Evolutionary conservation across 2,797 vertebrate species (phyloP), one percentile per base, ranked within the genome.

Genomic region (Mycteria americana): DNA sequence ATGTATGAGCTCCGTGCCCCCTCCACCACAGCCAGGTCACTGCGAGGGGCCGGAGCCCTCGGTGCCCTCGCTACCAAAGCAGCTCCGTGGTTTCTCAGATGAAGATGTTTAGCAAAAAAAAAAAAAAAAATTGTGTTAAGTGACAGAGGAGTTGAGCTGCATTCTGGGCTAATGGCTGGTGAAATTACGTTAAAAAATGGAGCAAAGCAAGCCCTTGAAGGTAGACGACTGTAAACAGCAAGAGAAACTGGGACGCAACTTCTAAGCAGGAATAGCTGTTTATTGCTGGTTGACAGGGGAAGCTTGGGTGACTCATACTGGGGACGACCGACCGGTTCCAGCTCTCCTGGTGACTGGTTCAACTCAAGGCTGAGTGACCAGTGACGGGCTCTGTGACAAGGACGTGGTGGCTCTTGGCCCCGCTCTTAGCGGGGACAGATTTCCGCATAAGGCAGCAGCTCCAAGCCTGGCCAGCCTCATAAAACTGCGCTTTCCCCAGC

Each of bases 201-300:
- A 94, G 89, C 95, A 94, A 24, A 93, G 83, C 94, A 35, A 90
- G 78, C 43, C 67, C 94, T 88, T 80, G 72, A 13, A 96, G 94
- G 91, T 65, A 80, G 77, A 79, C 4, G 37, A 10, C 72, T 78
- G 95, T 64, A 54, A 96, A 91, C 96, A 93, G 94, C 62, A 4
- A 21, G 31, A 15, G 79, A 92, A 94, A 95, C 88, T 96, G 85
- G 96, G 96, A 96, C 93, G 6, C 93, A 65, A 59, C 64, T 93
- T 67, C 76, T 5, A 7, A 92, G 89, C 62, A 1, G 77, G 74
- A 6, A 8, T 31, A 27, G 77, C 76, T 96, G 77, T 60, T 84
- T 54, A 3, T 31, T 39, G 91, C 91, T 63, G 68, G 60, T 5
- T 89, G 95, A 67, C 19, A 24, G 54, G 79, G 76, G 56, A 7